Base-by-base conservation (phyloP, 2,113 vertebrate genomes). In the Pelobates fuscus region DNA sequence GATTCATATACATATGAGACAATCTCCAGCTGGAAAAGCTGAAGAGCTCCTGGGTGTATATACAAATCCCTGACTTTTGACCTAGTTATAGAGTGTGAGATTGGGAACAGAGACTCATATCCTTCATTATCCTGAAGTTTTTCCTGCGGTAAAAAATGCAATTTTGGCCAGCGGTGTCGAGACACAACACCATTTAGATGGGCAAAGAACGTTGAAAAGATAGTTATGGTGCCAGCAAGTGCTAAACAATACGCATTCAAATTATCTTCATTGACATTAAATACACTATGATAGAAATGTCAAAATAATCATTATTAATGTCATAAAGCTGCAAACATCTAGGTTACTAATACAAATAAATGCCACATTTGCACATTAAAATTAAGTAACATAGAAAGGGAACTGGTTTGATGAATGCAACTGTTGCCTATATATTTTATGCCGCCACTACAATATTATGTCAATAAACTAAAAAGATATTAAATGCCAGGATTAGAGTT, bases 21-120 rank as follows among this genome's bases (percentile, higher is more conserved):
- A 80, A 82, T 90, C 88, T 90, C 87, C 89, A 91, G 87, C 87
- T 89, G 85, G 84, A 92, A 86, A 86, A 86, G n/a, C 78, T 81
- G 85, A 87, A 90, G 88, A 85, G 85, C 85, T 92, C 89, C 88
- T 77, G 65, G 88, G 84, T 85, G 80, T 88, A 87, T 89, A 82
- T 83, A 24, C 84, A 86, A 85, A 89, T 89, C 81, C 81, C 81
- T 90, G 89, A 93, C 90, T 89, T 87, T 82, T 82, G 87, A 91
- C 85, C 88, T 90, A 87, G 85, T 90, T 90, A 88, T 91, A 82
- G 82, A 89, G 90, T 92, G 92, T 92, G 89, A 92, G 89, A 88
- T 89, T 86, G 84, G 86, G 87, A 87, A 90, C 84, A 70, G 74
- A 82, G 84, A 78, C 86, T 89, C 82, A 18, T 86, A 89, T 91